Evolutionary conservation across 2,888 invertebrate genomes (phyloP).

Genomic region (Cerastis leucographa): DNA sequence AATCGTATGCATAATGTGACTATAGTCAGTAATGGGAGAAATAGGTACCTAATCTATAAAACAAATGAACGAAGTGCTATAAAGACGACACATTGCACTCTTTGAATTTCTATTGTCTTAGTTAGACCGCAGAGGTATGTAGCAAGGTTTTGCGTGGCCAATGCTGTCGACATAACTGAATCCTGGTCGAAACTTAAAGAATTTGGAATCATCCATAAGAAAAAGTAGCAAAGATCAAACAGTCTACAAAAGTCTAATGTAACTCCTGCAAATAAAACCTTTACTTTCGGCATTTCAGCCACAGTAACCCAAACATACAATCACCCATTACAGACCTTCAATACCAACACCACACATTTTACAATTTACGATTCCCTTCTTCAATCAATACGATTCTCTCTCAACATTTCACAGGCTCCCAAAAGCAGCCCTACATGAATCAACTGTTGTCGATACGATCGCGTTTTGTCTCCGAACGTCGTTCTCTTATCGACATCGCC

Average conservation of each 20-base stretch:
- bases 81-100: neutral
- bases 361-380: constrained; percentile 4
- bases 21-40: neutral
- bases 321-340: neutral
- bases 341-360: neutral
- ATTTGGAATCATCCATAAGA: neutral
- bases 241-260: neutral
- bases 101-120: neutral
- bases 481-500: constrained; percentile 84
- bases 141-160: neutral
- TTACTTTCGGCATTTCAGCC: too few relatives aligned
- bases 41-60: neutral
- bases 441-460: constrained; percentile 79
- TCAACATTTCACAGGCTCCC: constrained; percentile 25
- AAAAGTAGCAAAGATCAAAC: neutral
- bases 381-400: constrained; percentile 39
- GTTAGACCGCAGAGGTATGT: neutral
- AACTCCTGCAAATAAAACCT: neutral
- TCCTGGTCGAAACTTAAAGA: neutral
- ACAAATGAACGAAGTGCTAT: neutral
- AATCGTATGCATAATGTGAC: neutral
- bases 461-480: constrained; percentile 87
- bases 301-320: neutral
- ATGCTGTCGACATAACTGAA: neutral
- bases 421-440: constrained; percentile 68